A percentile compares a stretch with the other conserved stretches of the same genome.
Evolutionary conservation across 2,888 invertebrate species (phyloP).

Genomic region (Augiades crinisus): DNA sequence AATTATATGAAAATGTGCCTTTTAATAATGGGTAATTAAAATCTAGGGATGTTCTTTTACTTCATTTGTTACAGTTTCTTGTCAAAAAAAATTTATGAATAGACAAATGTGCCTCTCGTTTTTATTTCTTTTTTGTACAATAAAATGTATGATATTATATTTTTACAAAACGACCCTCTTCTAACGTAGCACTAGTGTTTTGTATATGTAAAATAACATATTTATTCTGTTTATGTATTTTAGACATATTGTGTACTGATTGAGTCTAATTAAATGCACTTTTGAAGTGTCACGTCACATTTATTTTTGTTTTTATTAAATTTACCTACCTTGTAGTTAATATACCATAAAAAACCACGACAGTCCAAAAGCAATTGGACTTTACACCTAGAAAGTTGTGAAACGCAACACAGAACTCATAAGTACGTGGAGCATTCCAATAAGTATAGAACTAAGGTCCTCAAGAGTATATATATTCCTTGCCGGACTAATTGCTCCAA

Average conservation of each 20-base stretch:
- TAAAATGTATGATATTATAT: constrained; percentile 25
- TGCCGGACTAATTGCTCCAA: too few species aligned
- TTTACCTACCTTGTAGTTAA: too few species aligned
- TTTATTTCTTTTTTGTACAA: constrained; percentile 17
- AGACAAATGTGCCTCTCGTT: too few species aligned
- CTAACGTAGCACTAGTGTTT: constrained; percentile 38
- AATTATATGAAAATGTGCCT: neutral
- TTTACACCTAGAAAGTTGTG: too few species aligned
- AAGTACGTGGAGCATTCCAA: too few species aligned
- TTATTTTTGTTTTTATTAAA: constrained; percentile 30
- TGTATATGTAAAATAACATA: constrained; percentile 54
- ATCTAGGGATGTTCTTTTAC: neutral
- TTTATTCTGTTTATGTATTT: constrained; percentile 53
- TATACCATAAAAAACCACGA: too few species aligned
- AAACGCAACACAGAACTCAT: too few species aligned
- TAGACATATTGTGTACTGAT: constrained; percentile 63
- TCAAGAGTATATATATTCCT: too few species aligned
- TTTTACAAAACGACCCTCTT: constrained; percentile 30
- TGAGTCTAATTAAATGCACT: constrained; percentile 72
- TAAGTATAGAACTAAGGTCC: too few species aligned
- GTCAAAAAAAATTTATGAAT: too few species aligned
- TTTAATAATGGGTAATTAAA: neutral
- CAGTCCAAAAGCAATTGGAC: too few species aligned
- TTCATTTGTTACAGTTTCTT: too few species aligned
- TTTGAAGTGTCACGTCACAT: constrained; percentile 64